phyloP scores from a whole-genome alignment of 2,888 invertebrate species.

The Hyalella azteca region DNA sequence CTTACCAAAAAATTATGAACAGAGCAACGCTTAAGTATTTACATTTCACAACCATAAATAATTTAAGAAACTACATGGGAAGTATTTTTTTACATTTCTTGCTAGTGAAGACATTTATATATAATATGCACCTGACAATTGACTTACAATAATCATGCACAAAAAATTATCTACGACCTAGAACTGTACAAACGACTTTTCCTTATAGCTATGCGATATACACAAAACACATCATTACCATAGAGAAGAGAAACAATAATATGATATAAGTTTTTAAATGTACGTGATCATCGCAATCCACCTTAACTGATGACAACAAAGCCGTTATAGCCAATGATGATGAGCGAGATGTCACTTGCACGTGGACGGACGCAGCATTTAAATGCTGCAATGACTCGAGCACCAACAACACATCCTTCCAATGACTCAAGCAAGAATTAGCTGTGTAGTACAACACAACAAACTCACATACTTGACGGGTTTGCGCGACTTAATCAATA shows the following conservation, averaged over 20 bases:
- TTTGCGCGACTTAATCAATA: no score
- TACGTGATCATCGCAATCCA: conserved; percentile 9
- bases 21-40: conserved; percentile 30
- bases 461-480: no score
- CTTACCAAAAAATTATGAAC: conserved; percentile 17
- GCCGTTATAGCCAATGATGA: no score
- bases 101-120: conserved; percentile 27
- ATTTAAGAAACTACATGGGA: conserved; percentile 33
- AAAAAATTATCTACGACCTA: conserved; percentile 10
- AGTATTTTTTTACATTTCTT: conserved; percentile 16
- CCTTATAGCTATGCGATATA: conserved; percentile 28
- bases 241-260: not conserved
- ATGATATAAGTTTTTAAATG: not conserved
- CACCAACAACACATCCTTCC: no score
- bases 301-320: not conserved
- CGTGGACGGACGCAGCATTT: conserved; percentile 10
- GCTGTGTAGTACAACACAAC: no score
- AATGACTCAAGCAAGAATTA: no score
- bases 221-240: conserved; percentile 32
- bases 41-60: conserved; percentile 40
- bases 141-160: conserved; percentile 14
- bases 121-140: conserved; percentile 13
- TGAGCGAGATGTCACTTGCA: conserved; percentile 4
- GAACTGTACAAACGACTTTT: conserved; percentile 26
- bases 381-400: no score